These are phyloP conservation scores for Atethmia centrago DNA, from an alignment of 2,888 invertebrate genomes.

Conservation along the genomic window DNA sequence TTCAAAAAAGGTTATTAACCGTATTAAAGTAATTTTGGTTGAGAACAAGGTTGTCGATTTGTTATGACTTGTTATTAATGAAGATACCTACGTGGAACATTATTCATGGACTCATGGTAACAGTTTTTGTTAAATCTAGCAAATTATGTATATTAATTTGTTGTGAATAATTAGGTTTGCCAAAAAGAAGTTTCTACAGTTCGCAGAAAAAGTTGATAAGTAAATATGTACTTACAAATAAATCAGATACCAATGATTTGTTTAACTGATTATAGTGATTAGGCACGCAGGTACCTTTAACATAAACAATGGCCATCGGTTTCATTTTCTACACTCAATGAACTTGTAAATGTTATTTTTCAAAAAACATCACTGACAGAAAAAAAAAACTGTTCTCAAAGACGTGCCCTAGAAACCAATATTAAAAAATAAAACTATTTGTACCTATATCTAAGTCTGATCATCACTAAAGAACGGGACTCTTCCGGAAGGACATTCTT, in stretches of 20 bases:
- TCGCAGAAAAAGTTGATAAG: neutral
- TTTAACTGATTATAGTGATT: neutral
- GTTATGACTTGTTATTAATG: neutral
- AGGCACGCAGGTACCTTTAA: neutral
- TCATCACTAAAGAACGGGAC: neutral
- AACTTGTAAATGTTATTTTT: neutral
- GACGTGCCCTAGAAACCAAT: neutral
- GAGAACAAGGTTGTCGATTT: slow-evolving; percentile 18
- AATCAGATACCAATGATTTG: neutral
- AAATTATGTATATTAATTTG: neutral
- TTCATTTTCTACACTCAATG: slow-evolving; percentile 15
- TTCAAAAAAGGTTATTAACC: slow-evolving; percentile 53
- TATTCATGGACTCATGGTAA: neutral
- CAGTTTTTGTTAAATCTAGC: neutral
- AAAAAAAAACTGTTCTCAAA: slow-evolving; percentile 1
- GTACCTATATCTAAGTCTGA: too few relatives aligned
- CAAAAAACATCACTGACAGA: neutral
- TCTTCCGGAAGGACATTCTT: neutral
- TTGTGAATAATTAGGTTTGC: neutral
- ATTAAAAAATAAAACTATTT: neutral
- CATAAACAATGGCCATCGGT: neutral
- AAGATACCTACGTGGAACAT: neutral
- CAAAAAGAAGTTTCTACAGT: too few relatives aligned
- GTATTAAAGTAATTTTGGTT: slow-evolving; percentile 17
- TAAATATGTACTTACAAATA: neutral